phyloP scores from a whole-genome alignment of 2,113 vertebrate species.

The Tauraco erythrolophus region DNA sequence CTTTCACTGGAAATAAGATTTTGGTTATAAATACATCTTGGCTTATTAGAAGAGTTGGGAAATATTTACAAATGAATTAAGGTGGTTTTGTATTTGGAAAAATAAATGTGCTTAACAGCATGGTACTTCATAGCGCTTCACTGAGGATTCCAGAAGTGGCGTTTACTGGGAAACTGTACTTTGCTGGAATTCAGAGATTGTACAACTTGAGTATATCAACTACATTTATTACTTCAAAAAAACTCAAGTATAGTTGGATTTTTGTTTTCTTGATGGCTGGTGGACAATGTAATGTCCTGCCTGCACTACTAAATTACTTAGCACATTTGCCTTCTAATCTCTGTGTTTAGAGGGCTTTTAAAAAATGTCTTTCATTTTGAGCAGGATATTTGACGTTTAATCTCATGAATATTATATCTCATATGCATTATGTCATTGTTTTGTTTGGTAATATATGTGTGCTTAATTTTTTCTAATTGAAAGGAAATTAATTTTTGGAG shows the following conservation, averaged over 20 bases:
- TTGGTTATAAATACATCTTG: background rate
- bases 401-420: background rate
- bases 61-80: background rate
- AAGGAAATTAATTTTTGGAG: background rate
- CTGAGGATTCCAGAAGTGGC: background rate
- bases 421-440: background rate
- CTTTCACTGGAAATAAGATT: background rate
- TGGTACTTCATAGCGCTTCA: background rate
- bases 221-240: background rate
- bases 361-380: background rate
- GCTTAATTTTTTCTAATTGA: background rate
- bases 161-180: background rate
- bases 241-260: background rate
- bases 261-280: background rate
- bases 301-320: background rate
- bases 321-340: background rate
- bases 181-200: background rate
- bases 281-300: background rate
- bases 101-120: background rate
- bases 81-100: background rate
- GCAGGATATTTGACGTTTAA: background rate
- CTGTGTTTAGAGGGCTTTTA: background rate
- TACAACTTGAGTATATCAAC: background rate
- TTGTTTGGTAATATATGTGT: background rate
- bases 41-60: background rate